A percentile compares a stretch with the other conserved stretches of the same genome.
Evolutionary conservation across 2,888 invertebrate genomes (phyloP).

Genomic region (Drosophila longiperda): DNA sequence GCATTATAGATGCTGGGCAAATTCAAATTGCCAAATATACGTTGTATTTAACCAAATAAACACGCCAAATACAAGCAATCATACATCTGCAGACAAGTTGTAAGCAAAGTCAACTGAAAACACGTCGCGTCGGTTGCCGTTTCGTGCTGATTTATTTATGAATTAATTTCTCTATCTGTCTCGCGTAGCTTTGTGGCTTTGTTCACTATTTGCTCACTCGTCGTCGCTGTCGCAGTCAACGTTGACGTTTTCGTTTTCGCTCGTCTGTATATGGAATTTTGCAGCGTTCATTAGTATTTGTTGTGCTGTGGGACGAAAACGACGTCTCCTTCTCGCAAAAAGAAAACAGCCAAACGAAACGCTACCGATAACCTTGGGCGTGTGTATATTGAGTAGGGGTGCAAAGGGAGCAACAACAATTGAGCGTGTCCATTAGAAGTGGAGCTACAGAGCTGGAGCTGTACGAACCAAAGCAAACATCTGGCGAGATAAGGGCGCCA

Average conservation of each 20-base stretch:
- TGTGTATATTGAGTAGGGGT: constrained; percentile 28
- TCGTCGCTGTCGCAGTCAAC: constrained; percentile 7
- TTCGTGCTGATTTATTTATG: constrained; percentile 74
- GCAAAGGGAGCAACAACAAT: constrained; percentile 30
- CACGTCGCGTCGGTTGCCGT: constrained; percentile 52
- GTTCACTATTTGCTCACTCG: constrained; percentile 50
- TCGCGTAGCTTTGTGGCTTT: constrained; percentile 60
- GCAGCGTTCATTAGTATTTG: constrained; percentile 65
- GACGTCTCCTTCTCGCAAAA: constrained; percentile 49
- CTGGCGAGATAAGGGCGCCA: constrained; percentile 73
- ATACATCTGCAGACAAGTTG: constrained; percentile 40
- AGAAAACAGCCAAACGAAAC: constrained; percentile 3
- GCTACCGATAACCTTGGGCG: constrained; percentile 66
- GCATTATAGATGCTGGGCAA: constrained; percentile 41
- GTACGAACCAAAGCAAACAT: constrained; percentile 62
- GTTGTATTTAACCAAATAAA: constrained; percentile 47
- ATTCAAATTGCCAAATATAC: constrained; percentile 51
- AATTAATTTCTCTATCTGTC: constrained; percentile 73
- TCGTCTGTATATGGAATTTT: constrained; percentile 64
- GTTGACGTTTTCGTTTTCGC: constrained; percentile 18
- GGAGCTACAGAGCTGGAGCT: constrained; percentile 37
- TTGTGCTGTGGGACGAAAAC: constrained; percentile 68
- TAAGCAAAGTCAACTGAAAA: constrained; percentile 54
- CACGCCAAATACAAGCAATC: constrained; percentile 42
- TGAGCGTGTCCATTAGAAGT: constrained; percentile 43